Conservation (phyloP, 2,113 vertebrate species). For the Anser cygnoides region DNA sequence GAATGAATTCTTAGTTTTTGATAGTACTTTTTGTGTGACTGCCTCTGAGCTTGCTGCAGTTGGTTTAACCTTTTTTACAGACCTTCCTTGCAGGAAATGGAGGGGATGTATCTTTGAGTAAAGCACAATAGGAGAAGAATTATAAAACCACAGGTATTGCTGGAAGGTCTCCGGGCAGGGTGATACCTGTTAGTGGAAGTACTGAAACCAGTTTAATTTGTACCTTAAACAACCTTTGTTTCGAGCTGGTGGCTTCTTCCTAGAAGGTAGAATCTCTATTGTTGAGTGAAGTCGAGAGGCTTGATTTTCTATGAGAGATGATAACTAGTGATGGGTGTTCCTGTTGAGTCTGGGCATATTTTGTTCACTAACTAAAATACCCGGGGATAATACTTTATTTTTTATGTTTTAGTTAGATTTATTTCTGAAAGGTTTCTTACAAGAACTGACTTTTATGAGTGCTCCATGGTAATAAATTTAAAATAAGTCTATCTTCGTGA, state of each 20-base stretch:
- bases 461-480: too few relatives aligned
- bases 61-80: slow-evolving; percentile 1
- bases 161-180: background rate
- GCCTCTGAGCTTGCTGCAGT: background rate
- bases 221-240: background rate
- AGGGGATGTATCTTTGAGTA: slow-evolving; percentile 7
- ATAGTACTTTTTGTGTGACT: rapidly evolving
- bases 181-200: background rate
- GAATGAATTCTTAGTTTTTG: background rate
- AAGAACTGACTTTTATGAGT: too few relatives aligned
- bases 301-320: background rate
- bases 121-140: background rate
- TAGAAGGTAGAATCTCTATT: background rate
- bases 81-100: slow-evolving; percentile 1
- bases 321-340: background rate
- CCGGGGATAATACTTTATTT: background rate
- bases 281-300: background rate
- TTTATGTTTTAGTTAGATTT: background rate
- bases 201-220: background rate
- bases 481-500: background rate
- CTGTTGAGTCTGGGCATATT: background rate
- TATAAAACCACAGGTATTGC: background rate
- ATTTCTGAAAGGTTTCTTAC: too few relatives aligned
- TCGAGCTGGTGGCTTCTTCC: background rate
- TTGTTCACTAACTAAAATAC: background rate